phyloP scores from a whole-genome alignment of 2,113 vertebrate species.

The Xenopus tropicalis region UCB_Xtro_10.0 CM004443.2:188045001-188045500 shows the following conservation, averaged over 20 bases:
- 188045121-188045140: constrained; percentile 68
- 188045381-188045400: too few relatives aligned
- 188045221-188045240: constrained; percentile 60
- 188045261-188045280: constrained; percentile 53
- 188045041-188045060: constrained; percentile 64
- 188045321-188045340: constrained; percentile 60
- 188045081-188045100: constrained; percentile 68
- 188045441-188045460: too few relatives aligned
- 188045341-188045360: constrained; percentile 48
- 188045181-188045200: constrained; percentile 59
- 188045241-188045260: constrained; percentile 71
- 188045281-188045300: constrained; percentile 2
- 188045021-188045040: constrained; percentile 68
- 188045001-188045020: constrained; percentile 80
- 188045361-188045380: too few relatives aligned
- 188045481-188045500: too few relatives aligned
- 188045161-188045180: constrained; percentile 66
- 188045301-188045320: constrained; percentile 51
- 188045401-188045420: too few relatives aligned
- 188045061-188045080: constrained; percentile 67
- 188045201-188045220: constrained; percentile 66
- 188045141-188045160: constrained; percentile 70
- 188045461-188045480: too few relatives aligned
- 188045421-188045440: too few relatives aligned
- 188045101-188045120: constrained; percentile 63